Conservation (phyloP, 92 coral and sea anemone genomes). For the Pocillopora meandrina region DNA sequence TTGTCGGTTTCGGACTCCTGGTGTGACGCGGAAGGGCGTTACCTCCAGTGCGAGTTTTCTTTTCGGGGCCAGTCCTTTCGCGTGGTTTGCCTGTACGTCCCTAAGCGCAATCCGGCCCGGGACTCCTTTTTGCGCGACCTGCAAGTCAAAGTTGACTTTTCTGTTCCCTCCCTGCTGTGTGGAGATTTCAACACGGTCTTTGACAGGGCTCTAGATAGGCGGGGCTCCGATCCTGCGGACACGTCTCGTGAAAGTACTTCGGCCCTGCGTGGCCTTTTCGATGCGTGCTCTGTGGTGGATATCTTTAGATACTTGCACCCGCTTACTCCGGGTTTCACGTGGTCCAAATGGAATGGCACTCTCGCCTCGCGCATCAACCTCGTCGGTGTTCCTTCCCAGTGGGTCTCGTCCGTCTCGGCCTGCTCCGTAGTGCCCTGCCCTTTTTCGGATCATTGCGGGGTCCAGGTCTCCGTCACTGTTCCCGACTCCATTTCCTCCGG, state of each 20-base stretch:
- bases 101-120: background rate
- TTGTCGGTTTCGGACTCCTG: background rate
- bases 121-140: background rate
- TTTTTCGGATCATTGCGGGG: too few relatives aligned
- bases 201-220: conserved; percentile 8
- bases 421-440: too few relatives aligned
- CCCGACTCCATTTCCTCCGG: too few relatives aligned
- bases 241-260: background rate
- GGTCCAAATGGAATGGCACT: too few relatives aligned
- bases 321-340: background rate
- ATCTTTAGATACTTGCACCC: conserved; percentile 1
- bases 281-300: background rate
- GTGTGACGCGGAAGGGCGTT: background rate
- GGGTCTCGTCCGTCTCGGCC: too few relatives aligned
- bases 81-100: background rate
- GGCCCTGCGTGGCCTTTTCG: background rate
- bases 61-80: background rate
- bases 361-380: too few relatives aligned
- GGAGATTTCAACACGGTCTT: conserved; percentile 22
- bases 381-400: too few relatives aligned
- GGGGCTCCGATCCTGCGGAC: background rate
- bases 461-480: too few relatives aligned
- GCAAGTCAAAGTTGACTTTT: background rate
- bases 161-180: too few relatives aligned
- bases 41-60: background rate